phyloP scores from a whole-genome alignment of 2,888 invertebrate genomes.

The Caenorhabditis afra region DNA sequence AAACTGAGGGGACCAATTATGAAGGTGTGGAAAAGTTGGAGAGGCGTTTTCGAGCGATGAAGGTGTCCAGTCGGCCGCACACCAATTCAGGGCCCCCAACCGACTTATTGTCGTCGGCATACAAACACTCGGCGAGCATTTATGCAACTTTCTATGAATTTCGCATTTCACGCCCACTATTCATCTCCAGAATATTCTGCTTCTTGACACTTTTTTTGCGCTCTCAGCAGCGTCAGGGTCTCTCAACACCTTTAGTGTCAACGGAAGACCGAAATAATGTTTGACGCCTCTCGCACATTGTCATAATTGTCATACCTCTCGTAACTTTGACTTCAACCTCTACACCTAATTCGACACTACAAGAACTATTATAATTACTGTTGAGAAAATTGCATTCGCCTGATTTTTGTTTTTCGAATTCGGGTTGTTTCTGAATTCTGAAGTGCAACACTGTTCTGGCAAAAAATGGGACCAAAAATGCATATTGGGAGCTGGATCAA shows the following conservation, averaged over 20 bases:
- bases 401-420: too few species aligned
- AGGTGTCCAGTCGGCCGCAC: slow-evolving; percentile 59
- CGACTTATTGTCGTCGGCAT: slow-evolving; percentile 58
- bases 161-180: slow-evolving; percentile 62
- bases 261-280: slow-evolving; percentile 42
- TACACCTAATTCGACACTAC: slow-evolving; percentile 15
- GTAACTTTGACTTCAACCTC: slow-evolving; percentile 30
- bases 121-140: slow-evolving; percentile 59
- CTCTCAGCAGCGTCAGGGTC: slow-evolving; percentile 6
- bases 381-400: not conserved
- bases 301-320: slow-evolving; percentile 34
- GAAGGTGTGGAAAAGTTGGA: slow-evolving; percentile 31
- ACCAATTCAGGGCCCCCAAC: slow-evolving; percentile 28
- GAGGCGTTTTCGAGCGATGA: not conserved
- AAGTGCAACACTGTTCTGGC: too few species aligned
- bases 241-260: too few species aligned
- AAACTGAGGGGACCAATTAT: slow-evolving; percentile 53
- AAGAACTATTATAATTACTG: slow-evolving; percentile 24
- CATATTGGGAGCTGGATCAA: not conserved
- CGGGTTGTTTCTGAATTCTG: too few species aligned
- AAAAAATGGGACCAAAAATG: not conserved
- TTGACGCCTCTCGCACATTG: slow-evolving; percentile 23
- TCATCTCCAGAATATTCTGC: slow-evolving; percentile 59
- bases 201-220: slow-evolving; percentile 51
- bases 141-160: slow-evolving; percentile 67